Base-by-base conservation (phyloP, 2,888 invertebrate genomes). In the Archips crataeganus region DNA sequence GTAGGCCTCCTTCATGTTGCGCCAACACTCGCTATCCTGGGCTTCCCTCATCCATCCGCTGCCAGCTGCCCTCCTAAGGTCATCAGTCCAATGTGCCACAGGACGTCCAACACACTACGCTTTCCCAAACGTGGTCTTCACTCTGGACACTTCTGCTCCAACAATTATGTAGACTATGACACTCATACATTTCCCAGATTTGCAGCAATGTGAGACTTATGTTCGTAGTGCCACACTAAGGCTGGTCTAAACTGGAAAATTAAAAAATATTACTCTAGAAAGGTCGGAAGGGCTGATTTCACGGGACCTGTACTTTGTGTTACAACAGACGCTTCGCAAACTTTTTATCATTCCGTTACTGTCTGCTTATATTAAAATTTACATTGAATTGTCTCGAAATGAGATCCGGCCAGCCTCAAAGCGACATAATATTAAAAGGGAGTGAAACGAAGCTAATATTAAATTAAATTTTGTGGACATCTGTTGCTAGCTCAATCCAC, bases 371-470 rank as follows among this genome's bases (percentile, higher is more conserved):
- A 84, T 89, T 83, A 88, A 88, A 86, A 88, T 88, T 83, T 86
- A 85, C 85, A 87, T 85, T 80, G 84, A 83, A 84, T 84, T 83
- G 83, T 85, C 83, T 85, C 81, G 80, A 84, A 84, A 86, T 81
- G 80, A 85, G 82, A 85, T 60, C 63, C 51, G 60, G 65, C 13
- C 36, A 45, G 65, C 57, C 23, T 49, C 69, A 70, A 69, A 57
- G 64, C 64, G 47, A 59, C 45, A 63, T 66, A 59, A 57, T 63
- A 63, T 63, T 57, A 64, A 64, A 59, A 57, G 36, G 32, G 49
- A 49, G 32, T 47, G 54, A 15, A 45, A 64, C 51, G 61, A 13
- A 47, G 64, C 57, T 70, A 45, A 59, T 64, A 59, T 64, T 45
- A 59, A 64, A 70, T 36, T 64, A 49, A 70, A 70, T 70, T 63